phyloP scores from a whole-genome alignment of 2,113 vertebrate genomes.

The human (Homo sapiens) region DNA sequence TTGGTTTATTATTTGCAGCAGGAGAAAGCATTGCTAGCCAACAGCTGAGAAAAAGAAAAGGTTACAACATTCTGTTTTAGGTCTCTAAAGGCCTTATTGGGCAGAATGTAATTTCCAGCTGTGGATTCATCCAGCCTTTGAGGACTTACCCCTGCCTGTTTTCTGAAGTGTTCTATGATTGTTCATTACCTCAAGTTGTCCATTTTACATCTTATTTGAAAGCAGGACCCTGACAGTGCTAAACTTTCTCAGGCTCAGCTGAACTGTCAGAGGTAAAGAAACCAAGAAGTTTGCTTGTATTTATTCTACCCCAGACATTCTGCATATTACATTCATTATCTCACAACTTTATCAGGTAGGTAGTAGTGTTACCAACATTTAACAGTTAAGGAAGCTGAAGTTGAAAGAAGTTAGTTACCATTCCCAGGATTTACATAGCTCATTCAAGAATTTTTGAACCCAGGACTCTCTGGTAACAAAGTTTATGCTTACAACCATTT shows the following conservation, averaged over 20 bases:
- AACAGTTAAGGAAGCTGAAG: neutral
- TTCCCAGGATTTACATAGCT: neutral
- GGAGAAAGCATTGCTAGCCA: neutral
- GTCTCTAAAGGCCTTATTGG: neutral
- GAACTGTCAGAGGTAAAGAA: neutral
- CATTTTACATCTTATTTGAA: slow-evolving; percentile 1
- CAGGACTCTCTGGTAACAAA: neutral
- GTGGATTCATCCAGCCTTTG: neutral
- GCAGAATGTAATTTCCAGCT: neutral
- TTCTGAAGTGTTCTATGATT: neutral
- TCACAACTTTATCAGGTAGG: neutral
- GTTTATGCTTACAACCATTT: neutral
- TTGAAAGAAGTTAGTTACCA: neutral
- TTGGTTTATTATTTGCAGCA: neutral
- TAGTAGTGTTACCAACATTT: neutral
- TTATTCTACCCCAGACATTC: neutral
- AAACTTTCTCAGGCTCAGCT: neutral
- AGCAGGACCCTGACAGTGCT: neutral
- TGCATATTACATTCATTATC: neutral
- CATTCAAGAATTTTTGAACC: neutral
- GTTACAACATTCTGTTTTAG: neutral
- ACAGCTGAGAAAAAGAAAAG: slow-evolving; percentile 21
- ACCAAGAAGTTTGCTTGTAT: neutral
- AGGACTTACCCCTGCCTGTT: neutral
- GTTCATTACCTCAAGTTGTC: neutral